Evolutionary conservation across 2,888 invertebrate species (phyloP), one percentile per base, ranked within the genome.

Genomic region (Mimas tiliae): DNA sequence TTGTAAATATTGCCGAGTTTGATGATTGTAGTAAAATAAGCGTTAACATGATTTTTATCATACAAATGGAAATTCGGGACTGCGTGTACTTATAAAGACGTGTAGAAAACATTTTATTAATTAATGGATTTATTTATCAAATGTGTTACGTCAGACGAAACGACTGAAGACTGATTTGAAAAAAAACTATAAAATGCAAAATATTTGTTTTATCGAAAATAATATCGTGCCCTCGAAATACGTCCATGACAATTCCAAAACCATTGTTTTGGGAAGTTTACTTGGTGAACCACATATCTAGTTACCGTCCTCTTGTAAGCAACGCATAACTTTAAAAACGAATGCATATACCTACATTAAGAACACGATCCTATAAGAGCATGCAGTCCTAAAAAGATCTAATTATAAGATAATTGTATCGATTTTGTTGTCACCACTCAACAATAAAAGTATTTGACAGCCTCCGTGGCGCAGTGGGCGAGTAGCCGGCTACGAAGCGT

Each of bases 1-100:
- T 70, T 79, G 79, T 80, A 79, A 73, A 76, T 80, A 77, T 63
- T 72, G 74, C 78, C 72, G 72, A 74, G 69, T 62, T 58, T 58
- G 16, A 27, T 19, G 19, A 58, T 53, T 33, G 33, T 53, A 42
- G 58, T 19, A 12, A 58, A 34, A 14, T 58, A 38, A 21, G 19
- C 19, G 50, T 50, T 50, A 11, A 50, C n/a, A 48, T 14, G 6
- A 16, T 55, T 34, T 58, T 42, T 58, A 8, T 16, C 58, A 21
- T 42, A 19, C 38, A 16, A 27, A 27, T 27, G 14, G 12, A 58
- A 42, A 42, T 6, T 16, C n/a, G 34, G 34, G 19, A 42, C 58
- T 58, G 58, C 42, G 58, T 58, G 38, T 42, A 14, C 53, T 33
- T n/a, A 53, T 42, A 16, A 16, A 11, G 55, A 16, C 55, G 58